These are phyloP conservation scores for Agriotes lineatus DNA, from an alignment of 2,888 invertebrate genomes.

Conservation along the genomic window DNA sequence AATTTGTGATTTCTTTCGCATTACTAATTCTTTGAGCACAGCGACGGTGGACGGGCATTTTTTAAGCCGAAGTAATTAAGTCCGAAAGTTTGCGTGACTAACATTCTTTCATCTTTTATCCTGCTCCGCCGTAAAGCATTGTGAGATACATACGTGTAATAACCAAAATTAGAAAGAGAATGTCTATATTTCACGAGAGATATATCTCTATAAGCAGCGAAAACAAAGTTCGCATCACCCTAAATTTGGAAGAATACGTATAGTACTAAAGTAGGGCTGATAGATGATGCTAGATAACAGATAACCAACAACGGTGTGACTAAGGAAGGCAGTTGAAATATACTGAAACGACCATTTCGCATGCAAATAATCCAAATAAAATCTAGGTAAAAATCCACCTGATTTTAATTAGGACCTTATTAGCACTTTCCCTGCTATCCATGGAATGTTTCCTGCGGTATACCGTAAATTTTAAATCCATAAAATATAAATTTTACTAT, in stretches of 20 bases:
- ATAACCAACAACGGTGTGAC: background rate
- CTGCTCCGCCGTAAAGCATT: background rate
- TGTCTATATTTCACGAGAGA: constrained; percentile 9
- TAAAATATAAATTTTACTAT: too few relatives aligned
- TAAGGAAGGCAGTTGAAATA: background rate
- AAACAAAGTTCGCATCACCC: background rate
- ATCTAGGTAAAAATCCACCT: too few relatives aligned
- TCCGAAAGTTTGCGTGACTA: constrained; percentile 12
- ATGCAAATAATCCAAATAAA: background rate
- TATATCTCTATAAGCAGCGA: constrained; percentile 3
- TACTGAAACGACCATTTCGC: background rate
- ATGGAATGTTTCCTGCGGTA: too few relatives aligned
- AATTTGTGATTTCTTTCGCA: constrained; percentile 13
- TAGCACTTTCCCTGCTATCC: too few relatives aligned
- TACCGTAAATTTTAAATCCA: too few relatives aligned
- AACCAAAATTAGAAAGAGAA: constrained; percentile 18
- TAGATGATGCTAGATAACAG: background rate
- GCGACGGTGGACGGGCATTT: background rate
- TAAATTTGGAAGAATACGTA: background rate
- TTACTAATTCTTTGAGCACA: background rate
- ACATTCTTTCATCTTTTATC: constrained; percentile 17
- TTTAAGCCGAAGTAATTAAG: constrained; percentile 12
- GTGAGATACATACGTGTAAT: constrained; percentile 5
- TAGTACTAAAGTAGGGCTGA: too few relatives aligned
- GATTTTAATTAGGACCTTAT: too few relatives aligned